Evolutionary conservation across 2,113 vertebrate species (phyloP), one percentile per base, ranked within the genome.

Genomic region (Eidolon helvum): DNA sequence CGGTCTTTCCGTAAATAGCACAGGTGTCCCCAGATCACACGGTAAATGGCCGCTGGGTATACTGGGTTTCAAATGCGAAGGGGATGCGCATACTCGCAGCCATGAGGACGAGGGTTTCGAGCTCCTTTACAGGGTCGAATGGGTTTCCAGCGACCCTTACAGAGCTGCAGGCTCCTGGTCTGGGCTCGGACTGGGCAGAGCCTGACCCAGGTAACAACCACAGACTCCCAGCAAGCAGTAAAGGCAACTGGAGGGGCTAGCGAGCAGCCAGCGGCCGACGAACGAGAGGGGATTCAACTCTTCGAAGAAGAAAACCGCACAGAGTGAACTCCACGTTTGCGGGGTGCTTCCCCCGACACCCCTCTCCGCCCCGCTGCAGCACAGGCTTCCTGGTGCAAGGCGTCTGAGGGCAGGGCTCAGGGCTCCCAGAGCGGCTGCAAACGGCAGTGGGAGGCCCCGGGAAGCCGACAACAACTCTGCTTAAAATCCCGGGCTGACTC

Each of bases 341-440:
- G 21, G 0, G 19, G 21, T 7, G 11, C 48, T 33, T 28, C 14
- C 28, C 12, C 1, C 0, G 10, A 22, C 10, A 55, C 0, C 16
- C 1, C 22, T 7, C 30, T 12, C 40, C 4, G 15, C 8, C 2
- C 26, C 45, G 26, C 57, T 0, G 5, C 35, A 18, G 8, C 0
- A 3, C 5, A 30, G 19, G 10, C 43, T n/a, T 30, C 55, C 6
- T 5, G 33, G 45, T 22, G 11, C 16, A 22, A 14, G 30, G 28
- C 3, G 10, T 82, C 84, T 8, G 59, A 66, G 33, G 43, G 55
- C 33, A 40, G 24, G 43, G n/a, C 14, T 2, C 10, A 33, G 43
- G 48, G 15, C 21, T 26, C 84, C 26, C 11, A 5, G 16, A n/a
- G 19, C 0, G 3, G 30, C 26, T 19, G 1, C 43, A n/a, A 66